phyloP scores from a whole-genome alignment of 2,113 vertebrate species.

The Stercorarius parasiticus region DNA sequence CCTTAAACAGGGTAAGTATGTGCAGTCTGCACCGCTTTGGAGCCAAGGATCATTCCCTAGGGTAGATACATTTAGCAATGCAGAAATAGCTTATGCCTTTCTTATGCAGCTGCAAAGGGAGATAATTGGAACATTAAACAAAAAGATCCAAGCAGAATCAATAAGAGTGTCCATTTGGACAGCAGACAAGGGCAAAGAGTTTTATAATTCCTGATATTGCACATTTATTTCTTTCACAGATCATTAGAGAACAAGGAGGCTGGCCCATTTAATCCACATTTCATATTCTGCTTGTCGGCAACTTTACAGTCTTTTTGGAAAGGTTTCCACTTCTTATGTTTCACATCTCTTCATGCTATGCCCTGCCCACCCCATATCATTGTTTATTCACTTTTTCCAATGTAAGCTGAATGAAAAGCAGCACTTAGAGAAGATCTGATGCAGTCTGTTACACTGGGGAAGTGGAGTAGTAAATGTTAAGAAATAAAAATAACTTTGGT shows the following conservation, averaged over 20 bases:
- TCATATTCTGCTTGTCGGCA: neutral
- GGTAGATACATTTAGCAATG: neutral
- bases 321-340: neutral
- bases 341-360: neutral
- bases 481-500: neutral
- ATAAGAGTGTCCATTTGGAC: neutral
- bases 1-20: neutral
- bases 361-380: neutral
- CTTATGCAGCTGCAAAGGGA: neutral
- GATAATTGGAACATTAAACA: neutral
- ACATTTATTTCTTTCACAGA: neutral
- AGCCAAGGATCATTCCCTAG: neutral
- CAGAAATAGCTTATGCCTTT: neutral
- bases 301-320: neutral
- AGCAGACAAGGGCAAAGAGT: neutral
- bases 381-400: neutral
- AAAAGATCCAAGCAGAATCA: neutral
- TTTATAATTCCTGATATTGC: neutral
- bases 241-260: neutral
- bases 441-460: neutral
- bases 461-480: neutral
- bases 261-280: neutral
- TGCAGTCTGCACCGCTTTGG: neutral
- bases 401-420: neutral
- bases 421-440: neutral